Base-by-base conservation (phyloP, 2,113 vertebrate genomes). In the Nesogale talazaci region DNA sequence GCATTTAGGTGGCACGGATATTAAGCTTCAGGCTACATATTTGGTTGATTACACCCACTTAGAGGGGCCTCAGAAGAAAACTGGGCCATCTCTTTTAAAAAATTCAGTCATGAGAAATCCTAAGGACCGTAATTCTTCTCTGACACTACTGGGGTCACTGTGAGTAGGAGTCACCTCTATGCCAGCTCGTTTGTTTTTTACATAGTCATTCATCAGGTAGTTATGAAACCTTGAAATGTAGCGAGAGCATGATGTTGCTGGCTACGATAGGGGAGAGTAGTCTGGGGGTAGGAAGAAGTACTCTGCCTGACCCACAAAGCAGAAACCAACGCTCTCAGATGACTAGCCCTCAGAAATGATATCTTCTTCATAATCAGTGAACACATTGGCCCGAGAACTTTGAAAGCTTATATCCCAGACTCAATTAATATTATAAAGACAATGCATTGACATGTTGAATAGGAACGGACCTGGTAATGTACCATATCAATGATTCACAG, bases 401-500 rank as follows among this genome's bases (percentile, higher is more conserved):
- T 96, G 15, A 59, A 86, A 59, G 77, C 80, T 4, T 69, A 61
- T 61, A 67, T 15, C 57, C 27, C 27, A 79, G 14, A 90, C 85
- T 94, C 69, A 84, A 65, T 86, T 63, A 88, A 52, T 23, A 5
- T 87, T 92, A 85, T 74, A 84, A 94, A 93, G 69, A 69, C 57
- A 84, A n/a, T 72, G 23, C 38, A 52, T 74, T 94, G 83, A 69
- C 77, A 61, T 23, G 90, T 81, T 38, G 25, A 83, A 63, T 83
- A 86, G 90, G 52, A 67, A 95, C 95, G 31, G 65, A 83, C 8
- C 4, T 91, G 75, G 25, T 42, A 95, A 84, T 89, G 36, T 86
- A 89, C 16, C 52, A 5, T 95, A 77, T 92, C 94, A 75, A 82
- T 95, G 96, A 91, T 79, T 96, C 91, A 69, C 95, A 88, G 59